Percentiles rank a stretch among this genome's conserved stretches.
phyloP scores from a whole-genome alignment of 2,797 vertebrate genomes.

The Bucorvus abyssinicus region DNA sequence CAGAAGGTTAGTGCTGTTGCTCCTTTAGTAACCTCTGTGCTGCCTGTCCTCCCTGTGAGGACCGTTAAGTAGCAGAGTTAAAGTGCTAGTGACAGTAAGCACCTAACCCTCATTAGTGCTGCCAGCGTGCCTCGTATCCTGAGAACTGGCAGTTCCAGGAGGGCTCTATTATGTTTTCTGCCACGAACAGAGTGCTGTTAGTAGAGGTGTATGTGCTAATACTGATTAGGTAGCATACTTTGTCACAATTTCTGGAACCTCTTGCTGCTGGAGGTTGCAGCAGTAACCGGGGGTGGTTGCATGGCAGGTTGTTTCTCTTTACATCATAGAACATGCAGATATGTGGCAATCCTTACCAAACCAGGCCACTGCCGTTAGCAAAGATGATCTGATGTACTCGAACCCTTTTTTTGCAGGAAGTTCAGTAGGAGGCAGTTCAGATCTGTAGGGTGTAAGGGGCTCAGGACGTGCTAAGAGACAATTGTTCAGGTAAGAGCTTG shows the following conservation, averaged over 20 bases:
- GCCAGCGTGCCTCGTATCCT: neutral
- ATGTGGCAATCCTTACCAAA: neutral
- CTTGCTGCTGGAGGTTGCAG: neutral
- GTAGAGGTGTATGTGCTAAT: neutral
- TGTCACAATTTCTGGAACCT: neutral
- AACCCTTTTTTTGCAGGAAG: neutral
- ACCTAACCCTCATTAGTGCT: neutral
- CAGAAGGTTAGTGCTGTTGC: neutral
- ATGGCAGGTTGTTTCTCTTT: neutral
- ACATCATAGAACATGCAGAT: neutral
- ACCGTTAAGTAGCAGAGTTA: neutral
- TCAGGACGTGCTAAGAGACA: neutral
- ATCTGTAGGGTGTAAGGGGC: neutral
- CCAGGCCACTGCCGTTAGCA: neutral
- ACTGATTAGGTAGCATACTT: neutral
- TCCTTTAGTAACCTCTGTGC: neutral
- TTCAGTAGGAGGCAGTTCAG: neutral
- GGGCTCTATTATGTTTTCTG: neutral
- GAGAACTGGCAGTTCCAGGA: neutral
- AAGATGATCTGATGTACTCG: neutral
- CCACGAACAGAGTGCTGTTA: neutral
- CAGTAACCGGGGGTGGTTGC: neutral
- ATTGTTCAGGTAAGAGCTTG: neutral
- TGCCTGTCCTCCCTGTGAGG: neutral
- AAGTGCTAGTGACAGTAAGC: neutral